Percentiles rank a stretch among this genome's conserved stretches.
Conservation (phyloP, 2,888 invertebrate genomes). For the Pasiphila rectangulata region DNA sequence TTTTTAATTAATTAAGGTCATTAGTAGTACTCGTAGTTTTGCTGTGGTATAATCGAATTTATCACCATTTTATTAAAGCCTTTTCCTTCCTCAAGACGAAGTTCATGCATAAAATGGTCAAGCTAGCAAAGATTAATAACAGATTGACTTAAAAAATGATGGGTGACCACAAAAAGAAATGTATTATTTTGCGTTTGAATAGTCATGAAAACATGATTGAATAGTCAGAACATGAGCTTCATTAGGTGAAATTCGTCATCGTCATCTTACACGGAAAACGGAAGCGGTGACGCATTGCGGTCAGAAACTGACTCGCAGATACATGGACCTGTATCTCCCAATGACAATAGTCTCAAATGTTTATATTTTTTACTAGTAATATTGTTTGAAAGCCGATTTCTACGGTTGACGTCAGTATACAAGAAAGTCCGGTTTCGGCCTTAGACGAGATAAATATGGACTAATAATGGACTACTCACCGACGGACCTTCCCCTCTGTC, state of each 20-base stretch:
- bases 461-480: too few species aligned
- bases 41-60: constrained; percentile 5
- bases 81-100: too few species aligned
- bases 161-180: neutral
- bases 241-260: constrained; percentile 18
- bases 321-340: constrained; percentile 25
- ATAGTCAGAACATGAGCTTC: constrained; percentile 4
- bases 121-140: too few species aligned
- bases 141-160: too few species aligned
- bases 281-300: constrained; percentile 41
- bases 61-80: neutral
- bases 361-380: constrained; percentile 11
- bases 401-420: too few species aligned
- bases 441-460: too few species aligned
- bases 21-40: too few species aligned
- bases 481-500: too few species aligned
- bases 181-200: too few species aligned
- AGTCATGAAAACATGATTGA: constrained; percentile 23
- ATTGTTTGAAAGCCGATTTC: too few species aligned
- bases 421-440: too few species aligned
- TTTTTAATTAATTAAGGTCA: constrained; percentile 19
- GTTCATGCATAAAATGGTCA: too few species aligned
- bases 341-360: constrained; percentile 19
- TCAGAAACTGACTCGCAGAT: constrained; percentile 46
- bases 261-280: constrained; percentile 39